phyloP scores from a whole-genome alignment of 2,113 vertebrate species.

The Podarcis muralis region DNA sequence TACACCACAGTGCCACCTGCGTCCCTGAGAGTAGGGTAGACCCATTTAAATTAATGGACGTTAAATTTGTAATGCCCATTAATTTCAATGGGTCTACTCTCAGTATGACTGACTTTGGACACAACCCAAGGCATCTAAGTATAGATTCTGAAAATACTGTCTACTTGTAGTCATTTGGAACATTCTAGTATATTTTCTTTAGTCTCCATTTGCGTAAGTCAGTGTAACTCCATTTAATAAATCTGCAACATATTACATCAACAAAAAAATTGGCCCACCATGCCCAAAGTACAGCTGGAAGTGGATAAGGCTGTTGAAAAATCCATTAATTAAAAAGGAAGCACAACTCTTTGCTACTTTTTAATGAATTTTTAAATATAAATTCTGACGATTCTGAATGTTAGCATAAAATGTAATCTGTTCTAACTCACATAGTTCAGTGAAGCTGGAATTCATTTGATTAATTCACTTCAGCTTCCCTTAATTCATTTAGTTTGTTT shows the following conservation, averaged over 20 bases:
- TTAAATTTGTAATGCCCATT: too few relatives aligned
- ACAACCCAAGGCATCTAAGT: too few relatives aligned
- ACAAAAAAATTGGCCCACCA: background rate
- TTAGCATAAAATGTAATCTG: constrained; percentile 31
- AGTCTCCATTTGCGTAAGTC: background rate
- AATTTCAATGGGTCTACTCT: too few relatives aligned
- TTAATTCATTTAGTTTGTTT: constrained; percentile 35
- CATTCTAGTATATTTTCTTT: background rate
- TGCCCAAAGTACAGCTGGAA: background rate
- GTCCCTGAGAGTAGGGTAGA: too few relatives aligned
- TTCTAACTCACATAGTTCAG: constrained; percentile 28
- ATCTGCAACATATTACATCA: constrained; percentile 9
- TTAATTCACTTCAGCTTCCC: constrained; percentile 25
- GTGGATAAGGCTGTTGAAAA: background rate
- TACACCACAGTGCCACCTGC: too few relatives aligned
- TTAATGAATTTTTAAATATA: constrained; percentile 28
- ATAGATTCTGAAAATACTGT: background rate
- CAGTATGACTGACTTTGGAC: too few relatives aligned
- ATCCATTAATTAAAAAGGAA: constrained; percentile 9
- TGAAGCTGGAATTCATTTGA: constrained; percentile 35
- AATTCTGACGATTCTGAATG: constrained; percentile 15
- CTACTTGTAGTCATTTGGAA: background rate
- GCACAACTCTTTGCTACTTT: background rate
- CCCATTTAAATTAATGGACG: too few relatives aligned
- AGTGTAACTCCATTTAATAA: background rate